Percentiles rank a stretch among this genome's conserved stretches.
Evolutionary conservation across 2,888 invertebrate genomes (phyloP).

Genomic region (Hypomecis punctinalis): DNA sequence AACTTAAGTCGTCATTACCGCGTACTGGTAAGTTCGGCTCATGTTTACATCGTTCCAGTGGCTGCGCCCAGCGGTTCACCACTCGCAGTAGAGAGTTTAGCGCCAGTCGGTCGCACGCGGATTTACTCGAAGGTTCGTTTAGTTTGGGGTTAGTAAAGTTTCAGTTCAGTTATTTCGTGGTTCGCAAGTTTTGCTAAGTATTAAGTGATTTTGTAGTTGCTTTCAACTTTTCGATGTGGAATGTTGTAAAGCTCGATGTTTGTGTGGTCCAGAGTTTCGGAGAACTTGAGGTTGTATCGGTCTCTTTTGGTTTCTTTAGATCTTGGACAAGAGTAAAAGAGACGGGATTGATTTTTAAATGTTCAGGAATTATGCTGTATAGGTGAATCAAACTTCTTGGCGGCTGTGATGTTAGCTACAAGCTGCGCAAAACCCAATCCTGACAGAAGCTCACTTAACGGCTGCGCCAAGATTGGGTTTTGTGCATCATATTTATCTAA

Average conservation of each 20-base stretch:
- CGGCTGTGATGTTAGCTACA: too few species aligned
- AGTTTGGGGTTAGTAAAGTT: slow-evolving; percentile 32
- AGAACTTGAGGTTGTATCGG: too few species aligned
- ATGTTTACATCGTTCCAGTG: slow-evolving; percentile 19
- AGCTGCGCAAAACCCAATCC: too few species aligned
- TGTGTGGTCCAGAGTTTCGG: not conserved
- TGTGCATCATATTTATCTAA: too few species aligned
- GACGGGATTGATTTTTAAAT: too few species aligned
- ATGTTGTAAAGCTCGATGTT: not conserved
- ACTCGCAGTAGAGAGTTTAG: slow-evolving; percentile 14
- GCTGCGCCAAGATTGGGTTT: too few species aligned
- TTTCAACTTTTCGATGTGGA: slow-evolving; percentile 3
- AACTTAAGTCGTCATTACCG: not conserved
- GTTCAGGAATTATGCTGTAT: too few species aligned
- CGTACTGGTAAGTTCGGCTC: not conserved
- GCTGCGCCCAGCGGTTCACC: slow-evolving; percentile 4
- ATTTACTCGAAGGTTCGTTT: slow-evolving; percentile 29
- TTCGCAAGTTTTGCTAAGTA: slow-evolving; percentile 28
- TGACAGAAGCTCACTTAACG: too few species aligned
- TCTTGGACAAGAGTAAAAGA: too few species aligned
- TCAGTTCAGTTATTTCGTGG: slow-evolving; percentile 31
- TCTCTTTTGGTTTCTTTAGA: too few species aligned
- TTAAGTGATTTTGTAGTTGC: slow-evolving; percentile 31
- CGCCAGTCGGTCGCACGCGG: slow-evolving; percentile 34
- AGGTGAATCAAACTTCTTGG: too few species aligned